Percentiles rank a stretch among this genome's conserved stretches.
Evolutionary conservation across 2,113 vertebrate species (phyloP).

Genomic region (Lophotis ruficrista): DNA sequence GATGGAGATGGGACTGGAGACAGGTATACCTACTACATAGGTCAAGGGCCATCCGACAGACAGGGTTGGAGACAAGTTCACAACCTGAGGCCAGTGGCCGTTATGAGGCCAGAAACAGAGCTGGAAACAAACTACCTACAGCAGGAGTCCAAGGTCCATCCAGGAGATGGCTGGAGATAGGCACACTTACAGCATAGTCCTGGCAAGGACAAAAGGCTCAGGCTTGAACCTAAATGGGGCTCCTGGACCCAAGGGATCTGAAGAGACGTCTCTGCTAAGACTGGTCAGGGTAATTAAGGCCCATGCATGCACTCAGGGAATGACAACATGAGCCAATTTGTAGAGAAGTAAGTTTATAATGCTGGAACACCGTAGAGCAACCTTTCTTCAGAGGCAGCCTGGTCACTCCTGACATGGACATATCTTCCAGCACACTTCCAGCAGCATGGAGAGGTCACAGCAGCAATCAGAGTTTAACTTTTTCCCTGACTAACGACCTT

Average conservation of each 20-base stretch:
- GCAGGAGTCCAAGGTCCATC: rapidly evolving
- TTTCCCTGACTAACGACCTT: neutral
- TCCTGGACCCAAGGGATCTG: neutral
- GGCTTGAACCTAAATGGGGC: neutral
- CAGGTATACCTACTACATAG: neutral
- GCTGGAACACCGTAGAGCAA: neutral
- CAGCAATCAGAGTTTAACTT: neutral
- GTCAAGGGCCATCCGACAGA: neutral
- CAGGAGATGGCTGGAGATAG: neutral
- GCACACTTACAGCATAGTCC: neutral
- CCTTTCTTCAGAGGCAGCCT: neutral
- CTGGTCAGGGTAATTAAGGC: neutral
- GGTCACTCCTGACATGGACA: neutral
- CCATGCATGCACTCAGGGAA: neutral
- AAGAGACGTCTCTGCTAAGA: neutral
- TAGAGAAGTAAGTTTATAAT: neutral
- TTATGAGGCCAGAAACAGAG: neutral
- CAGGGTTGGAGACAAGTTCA: neutral
- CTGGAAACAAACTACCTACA: neutral
- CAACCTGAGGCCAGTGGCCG: neutral
- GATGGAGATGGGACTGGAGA: neutral
- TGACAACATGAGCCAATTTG: neutral
- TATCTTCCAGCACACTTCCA: neutral
- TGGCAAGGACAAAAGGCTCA: neutral
- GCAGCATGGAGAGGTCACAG: neutral